Evolutionary conservation across 2,888 invertebrate genomes (phyloP).

Genomic region (Eupeodes luniger): DNA sequence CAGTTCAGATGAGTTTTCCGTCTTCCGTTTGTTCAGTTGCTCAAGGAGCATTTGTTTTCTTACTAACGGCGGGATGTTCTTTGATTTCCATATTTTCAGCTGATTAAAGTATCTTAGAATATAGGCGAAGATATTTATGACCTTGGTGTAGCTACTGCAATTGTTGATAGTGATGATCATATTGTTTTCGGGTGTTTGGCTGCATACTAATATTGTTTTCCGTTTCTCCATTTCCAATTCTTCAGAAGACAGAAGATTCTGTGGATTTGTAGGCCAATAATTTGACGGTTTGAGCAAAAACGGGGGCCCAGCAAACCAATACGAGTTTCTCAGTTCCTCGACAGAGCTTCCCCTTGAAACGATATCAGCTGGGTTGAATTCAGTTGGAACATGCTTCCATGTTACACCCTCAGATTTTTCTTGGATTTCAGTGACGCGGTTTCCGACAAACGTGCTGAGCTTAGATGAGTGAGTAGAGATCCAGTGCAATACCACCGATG

Average conservation of each 20-base stretch:
- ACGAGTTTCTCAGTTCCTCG: conserved; percentile 41
- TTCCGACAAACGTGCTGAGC: conserved; percentile 58
- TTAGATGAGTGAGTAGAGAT: conserved; percentile 52
- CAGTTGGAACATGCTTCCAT: too few relatives aligned
- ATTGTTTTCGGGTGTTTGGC: background rate
- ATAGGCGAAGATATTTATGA: conserved; percentile 27
- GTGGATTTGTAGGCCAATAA: conserved; percentile 76
- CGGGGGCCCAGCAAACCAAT: conserved; percentile 43
- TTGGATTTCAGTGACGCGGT: too few relatives aligned
- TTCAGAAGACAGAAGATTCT: background rate
- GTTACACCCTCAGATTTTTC: too few relatives aligned
- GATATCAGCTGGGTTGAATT: too few relatives aligned
- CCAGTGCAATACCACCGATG: conserved; percentile 5
- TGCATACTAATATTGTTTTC: conserved; percentile 10
- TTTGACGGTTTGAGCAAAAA: conserved; percentile 26
- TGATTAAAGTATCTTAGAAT: conserved; percentile 18
- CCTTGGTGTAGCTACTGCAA: conserved; percentile 13
- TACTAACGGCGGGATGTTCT: background rate
- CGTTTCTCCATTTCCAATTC: conserved; percentile 46
- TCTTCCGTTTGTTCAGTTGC: background rate
- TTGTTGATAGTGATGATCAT: conserved; percentile 1
- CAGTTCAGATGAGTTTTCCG: background rate
- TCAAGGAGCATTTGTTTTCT: conserved; percentile 23
- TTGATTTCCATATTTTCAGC: conserved; percentile 6
- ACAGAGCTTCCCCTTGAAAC: too few relatives aligned